Percentiles rank a stretch among this genome's conserved stretches.
phyloP scores from a whole-genome alignment of 2,888 invertebrate species.

The Chloromyia formosa region DNA sequence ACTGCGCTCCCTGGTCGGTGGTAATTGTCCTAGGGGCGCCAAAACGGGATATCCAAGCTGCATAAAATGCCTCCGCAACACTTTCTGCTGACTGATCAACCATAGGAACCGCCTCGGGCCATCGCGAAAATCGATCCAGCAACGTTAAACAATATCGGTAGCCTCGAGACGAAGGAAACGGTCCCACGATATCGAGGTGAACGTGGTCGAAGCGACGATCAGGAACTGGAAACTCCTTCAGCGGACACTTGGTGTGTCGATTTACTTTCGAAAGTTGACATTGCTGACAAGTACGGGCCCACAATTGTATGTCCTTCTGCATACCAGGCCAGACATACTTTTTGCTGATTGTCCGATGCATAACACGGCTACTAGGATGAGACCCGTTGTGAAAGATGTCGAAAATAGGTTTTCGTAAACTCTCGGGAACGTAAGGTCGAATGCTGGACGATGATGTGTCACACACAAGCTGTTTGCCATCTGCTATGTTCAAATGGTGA shows the following conservation, averaged over 20 bases:
- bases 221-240: neutral
- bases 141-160: constrained; percentile 10
- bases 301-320: neutral
- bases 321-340: neutral
- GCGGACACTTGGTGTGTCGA: neutral
- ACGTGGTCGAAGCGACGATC: neutral
- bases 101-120: constrained; percentile 31
- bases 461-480: neutral
- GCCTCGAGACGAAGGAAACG: neutral
- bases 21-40: constrained; percentile 28
- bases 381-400: neutral
- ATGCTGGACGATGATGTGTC: neutral
- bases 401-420: neutral
- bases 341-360: neutral
- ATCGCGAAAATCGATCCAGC: constrained; percentile 27
- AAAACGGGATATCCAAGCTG: constrained; percentile 5
- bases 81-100: constrained; percentile 25
- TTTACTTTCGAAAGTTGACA: neutral
- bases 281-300: neutral
- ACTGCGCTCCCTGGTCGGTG: constrained; percentile 23
- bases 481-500: neutral
- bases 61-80: constrained; percentile 15
- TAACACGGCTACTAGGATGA: neutral
- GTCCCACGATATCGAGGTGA: neutral
- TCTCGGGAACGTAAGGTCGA: neutral